phyloP scores from a whole-genome alignment of 2,113 vertebrate genomes.

The Tetrax tetrax region DNA sequence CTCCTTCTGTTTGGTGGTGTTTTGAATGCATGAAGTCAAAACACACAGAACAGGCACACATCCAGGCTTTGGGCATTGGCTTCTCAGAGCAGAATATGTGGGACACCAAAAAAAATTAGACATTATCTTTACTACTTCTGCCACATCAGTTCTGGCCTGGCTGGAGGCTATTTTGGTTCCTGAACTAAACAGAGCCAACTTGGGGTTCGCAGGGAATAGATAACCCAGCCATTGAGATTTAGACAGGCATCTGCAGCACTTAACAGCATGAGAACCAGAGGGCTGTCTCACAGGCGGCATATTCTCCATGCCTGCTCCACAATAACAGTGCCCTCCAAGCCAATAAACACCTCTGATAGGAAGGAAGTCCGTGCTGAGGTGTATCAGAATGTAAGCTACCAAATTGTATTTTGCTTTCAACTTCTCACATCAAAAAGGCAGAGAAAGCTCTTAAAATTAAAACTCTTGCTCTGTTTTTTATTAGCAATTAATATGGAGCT shows the following conservation, averaged over 20 bases:
- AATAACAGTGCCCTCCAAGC: background rate
- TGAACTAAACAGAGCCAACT: background rate
- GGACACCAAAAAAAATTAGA: background rate
- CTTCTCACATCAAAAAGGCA: background rate
- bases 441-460: slow-evolving; percentile 1
- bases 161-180: background rate
- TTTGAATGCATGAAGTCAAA: background rate
- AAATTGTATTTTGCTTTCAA: background rate
- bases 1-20: background rate
- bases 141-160: background rate
- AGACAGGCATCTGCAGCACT: background rate
- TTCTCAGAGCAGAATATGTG: background rate
- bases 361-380: background rate
- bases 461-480: background rate
- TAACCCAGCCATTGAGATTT: background rate
- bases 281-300: background rate
- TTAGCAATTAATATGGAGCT: background rate
- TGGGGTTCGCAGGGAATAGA: background rate
- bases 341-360: background rate
- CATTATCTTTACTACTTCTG: background rate
- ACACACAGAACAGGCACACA: background rate
- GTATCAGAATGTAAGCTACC: background rate
- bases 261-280: background rate
- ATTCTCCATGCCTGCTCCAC: background rate
- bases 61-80: background rate